Percentiles rank a stretch among this genome's conserved stretches.
Conservation (phyloP, 2,113 vertebrate genomes). For the Sapayoa aenigma region DNA sequence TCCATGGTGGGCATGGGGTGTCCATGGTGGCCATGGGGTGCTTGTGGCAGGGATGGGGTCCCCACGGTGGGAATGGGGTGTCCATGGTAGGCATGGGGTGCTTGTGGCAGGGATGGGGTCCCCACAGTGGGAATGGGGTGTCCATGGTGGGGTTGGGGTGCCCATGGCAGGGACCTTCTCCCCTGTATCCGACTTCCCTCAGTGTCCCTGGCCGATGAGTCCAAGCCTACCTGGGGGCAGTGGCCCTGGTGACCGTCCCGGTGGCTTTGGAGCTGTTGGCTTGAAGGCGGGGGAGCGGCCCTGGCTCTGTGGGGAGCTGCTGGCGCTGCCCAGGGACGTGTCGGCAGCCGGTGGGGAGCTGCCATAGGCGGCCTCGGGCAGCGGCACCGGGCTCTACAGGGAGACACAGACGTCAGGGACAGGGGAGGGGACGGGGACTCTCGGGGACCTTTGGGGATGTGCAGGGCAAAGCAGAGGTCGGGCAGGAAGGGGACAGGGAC, state of each 20-base stretch:
- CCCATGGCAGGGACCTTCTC: background rate
- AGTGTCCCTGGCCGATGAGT: fast-evolving
- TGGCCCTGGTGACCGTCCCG: background rate
- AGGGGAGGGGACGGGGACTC: no score
- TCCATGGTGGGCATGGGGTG: fast-evolving
- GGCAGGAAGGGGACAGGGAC: background rate
- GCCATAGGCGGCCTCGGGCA: slow-evolving; percentile 44
- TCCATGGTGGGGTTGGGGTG: background rate
- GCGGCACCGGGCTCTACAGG: background rate
- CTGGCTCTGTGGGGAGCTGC: slow-evolving; percentile 61
- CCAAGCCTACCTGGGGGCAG: slow-evolving; percentile 36
- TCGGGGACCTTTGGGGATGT: background rate
- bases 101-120: fast-evolving
- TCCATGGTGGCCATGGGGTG: fast-evolving
- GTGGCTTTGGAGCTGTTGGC: slow-evolving; percentile 62
- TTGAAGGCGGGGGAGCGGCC: slow-evolving; percentile 74
- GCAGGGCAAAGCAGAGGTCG: background rate
- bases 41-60: fast-evolving
- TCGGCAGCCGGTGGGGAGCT: slow-evolving; percentile 12
- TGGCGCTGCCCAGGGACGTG: background rate
- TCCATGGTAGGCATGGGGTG: fast-evolving
- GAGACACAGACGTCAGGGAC: background rate
- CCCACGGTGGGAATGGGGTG: fast-evolving
- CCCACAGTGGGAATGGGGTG: fast-evolving
- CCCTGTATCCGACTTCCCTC: fast-evolving